Evolutionary conservation across 1,140 invertebrate species (phyloP).

Genomic region (Babylonia areolata): DNA sequence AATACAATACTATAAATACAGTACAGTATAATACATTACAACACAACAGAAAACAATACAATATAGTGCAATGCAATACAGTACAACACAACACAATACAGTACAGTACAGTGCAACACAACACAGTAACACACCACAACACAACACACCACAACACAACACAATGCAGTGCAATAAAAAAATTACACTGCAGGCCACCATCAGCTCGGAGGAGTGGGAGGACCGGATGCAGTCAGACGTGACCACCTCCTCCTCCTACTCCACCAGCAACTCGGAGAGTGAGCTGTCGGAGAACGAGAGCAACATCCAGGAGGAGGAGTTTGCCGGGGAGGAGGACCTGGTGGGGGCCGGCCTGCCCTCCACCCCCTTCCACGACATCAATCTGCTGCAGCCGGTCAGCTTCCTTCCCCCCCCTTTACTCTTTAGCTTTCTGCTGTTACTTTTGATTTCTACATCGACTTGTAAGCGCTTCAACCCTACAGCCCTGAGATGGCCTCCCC

Average conservation of each 20-base stretch:
- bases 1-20: no score
- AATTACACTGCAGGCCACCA: slow-evolving; percentile 54
- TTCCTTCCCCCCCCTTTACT: not conserved
- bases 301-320: slow-evolving; percentile 33
- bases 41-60: no score
- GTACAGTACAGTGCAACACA: no score
- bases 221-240: slow-evolving; percentile 70
- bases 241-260: slow-evolving; percentile 65
- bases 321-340: slow-evolving; percentile 26
- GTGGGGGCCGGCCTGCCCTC: slow-evolving; percentile 20
- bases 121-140: no score
- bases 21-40: no score
- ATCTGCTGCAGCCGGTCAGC: slow-evolving; percentile 69
- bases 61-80: no score
- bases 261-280: slow-evolving; percentile 57
- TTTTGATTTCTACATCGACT: no score
- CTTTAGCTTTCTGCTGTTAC: no score
- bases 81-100: no score
- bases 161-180: no score
- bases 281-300: slow-evolving; percentile 57
- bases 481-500: not conserved
- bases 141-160: no score
- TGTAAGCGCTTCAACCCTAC: not conserved
- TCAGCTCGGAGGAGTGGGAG: slow-evolving; percentile 71
- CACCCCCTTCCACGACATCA: slow-evolving; percentile 59